Conservation (phyloP, 2,888 invertebrate genomes). For the Dusona sp. region DNA sequence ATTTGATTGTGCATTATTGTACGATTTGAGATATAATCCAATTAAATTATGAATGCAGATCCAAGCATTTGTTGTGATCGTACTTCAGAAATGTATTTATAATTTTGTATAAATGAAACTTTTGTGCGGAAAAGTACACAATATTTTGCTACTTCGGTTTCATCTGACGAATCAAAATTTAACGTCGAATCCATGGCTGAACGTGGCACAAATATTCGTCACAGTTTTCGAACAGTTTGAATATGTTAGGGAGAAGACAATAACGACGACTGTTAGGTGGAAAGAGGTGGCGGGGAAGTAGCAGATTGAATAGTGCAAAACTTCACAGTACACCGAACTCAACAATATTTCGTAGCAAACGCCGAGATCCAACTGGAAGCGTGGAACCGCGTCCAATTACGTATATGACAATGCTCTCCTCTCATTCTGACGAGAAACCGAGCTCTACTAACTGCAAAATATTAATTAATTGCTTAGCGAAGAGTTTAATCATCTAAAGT, state of each 20-base stretch:
- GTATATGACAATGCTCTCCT: conserved; percentile 68
- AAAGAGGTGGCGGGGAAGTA: neutral
- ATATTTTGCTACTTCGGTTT: neutral
- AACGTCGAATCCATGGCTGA: neutral
- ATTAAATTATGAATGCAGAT: neutral
- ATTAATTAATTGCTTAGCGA: conserved; percentile 79
- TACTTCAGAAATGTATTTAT: neutral
- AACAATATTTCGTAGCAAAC: conserved; percentile 37
- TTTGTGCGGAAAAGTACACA: neutral
- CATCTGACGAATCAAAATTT: neutral
- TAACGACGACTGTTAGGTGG: neutral
- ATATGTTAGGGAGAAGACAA: conserved; percentile 4
- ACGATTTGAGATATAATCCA: neutral
- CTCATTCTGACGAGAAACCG: conserved; percentile 42
- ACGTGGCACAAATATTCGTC: conserved; percentile 14
- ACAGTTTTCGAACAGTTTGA: neutral
- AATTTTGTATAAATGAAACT: neutral
- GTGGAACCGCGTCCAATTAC: conserved; percentile 75
- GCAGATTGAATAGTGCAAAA: conserved; percentile 13
- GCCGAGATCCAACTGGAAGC: conserved; percentile 50
- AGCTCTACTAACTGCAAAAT: conserved; percentile 78
- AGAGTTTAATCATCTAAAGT: conserved; percentile 78
- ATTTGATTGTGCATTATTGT: neutral
- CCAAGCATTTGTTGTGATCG: neutral
- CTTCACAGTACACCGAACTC: conserved; percentile 25